A percentile compares a stretch with the other conserved stretches of the same genome.
These are phyloP conservation scores for Noctuana brunneofusca DNA, from an alignment of 2,888 invertebrate species.

Conservation along the genomic window DNA sequence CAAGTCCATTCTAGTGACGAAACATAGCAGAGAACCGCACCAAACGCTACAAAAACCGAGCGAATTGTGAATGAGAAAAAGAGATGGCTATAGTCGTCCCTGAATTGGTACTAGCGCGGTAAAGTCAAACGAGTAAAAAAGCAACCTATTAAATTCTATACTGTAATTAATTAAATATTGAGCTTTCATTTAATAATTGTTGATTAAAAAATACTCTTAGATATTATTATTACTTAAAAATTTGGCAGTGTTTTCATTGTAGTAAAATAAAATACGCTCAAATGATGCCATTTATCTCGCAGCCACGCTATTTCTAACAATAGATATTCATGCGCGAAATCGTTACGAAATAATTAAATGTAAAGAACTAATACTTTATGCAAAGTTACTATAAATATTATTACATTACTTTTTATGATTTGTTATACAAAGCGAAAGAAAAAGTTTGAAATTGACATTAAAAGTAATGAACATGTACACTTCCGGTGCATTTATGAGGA, in stretches of 20 bases:
- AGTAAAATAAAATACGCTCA: slow-evolving; percentile 36
- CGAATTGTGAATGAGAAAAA: slow-evolving; percentile 60
- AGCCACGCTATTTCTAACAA: slow-evolving; percentile 51
- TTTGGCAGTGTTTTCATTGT: not conserved
- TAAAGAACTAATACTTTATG: not conserved
- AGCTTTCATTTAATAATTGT: slow-evolving; percentile 1
- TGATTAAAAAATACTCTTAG: not conserved
- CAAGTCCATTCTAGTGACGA: slow-evolving; percentile 68
- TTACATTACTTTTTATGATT: not conserved
- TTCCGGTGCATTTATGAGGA: slow-evolving; percentile 39
- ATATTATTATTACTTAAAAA: not conserved
- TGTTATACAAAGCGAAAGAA: slow-evolving; percentile 7
- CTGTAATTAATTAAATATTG: not conserved
- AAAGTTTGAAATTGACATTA: slow-evolving; percentile 29
- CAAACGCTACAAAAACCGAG: slow-evolving; percentile 52
- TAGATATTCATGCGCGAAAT: slow-evolving; percentile 42
- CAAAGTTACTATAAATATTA: not conserved
- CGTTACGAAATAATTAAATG: slow-evolving; percentile 46
- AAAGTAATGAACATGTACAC: slow-evolving; percentile 26
- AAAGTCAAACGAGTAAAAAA: slow-evolving; percentile 64
- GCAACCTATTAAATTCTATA: slow-evolving; percentile 22
- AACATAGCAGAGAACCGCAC: slow-evolving; percentile 60
- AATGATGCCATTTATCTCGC: slow-evolving; percentile 41
- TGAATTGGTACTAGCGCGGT: slow-evolving; percentile 75
- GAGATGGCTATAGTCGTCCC: slow-evolving; percentile 62